phyloP scores from a whole-genome alignment of 1,140 invertebrate species.

The Yoshiicerus persimilis region DNA sequence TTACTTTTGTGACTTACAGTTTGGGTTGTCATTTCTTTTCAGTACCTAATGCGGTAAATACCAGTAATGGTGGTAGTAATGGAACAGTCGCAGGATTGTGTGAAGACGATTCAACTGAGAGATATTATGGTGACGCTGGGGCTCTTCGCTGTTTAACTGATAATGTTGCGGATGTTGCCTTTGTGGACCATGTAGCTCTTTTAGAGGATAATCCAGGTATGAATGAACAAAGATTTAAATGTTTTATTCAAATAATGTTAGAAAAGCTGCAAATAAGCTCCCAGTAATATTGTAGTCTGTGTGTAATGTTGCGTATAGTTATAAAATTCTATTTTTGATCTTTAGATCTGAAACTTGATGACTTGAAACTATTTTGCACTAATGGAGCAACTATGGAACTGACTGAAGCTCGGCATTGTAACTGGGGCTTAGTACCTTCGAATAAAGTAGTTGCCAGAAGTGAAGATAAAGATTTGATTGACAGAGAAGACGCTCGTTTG shows the following conservation, averaged over 20 bases:
- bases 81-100: neutral
- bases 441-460: slow-evolving; percentile 45
- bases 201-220: neutral
- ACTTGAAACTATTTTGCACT: slow-evolving; percentile 63
- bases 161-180: slow-evolving; percentile 62
- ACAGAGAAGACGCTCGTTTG: slow-evolving; percentile 45
- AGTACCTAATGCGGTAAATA: neutral
- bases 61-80: neutral
- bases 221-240: no score
- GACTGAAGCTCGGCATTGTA: slow-evolving; percentile 35
- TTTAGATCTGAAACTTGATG: slow-evolving; percentile 56
- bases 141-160: slow-evolving; percentile 61
- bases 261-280: no score
- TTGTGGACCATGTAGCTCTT: slow-evolving; percentile 60
- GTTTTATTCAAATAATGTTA: no score
- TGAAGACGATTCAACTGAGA: neutral
- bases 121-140: slow-evolving; percentile 67
- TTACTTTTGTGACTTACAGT: neutral
- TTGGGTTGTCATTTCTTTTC: no score
- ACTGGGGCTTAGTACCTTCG: slow-evolving; percentile 50
- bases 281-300: no score
- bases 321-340: neutral
- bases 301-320: no score
- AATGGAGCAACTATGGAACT: slow-evolving; percentile 53
- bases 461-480: slow-evolving; percentile 21